Evolutionary conservation across 2,888 invertebrate species (phyloP).

Genomic region (Stratiomys singularior): DNA sequence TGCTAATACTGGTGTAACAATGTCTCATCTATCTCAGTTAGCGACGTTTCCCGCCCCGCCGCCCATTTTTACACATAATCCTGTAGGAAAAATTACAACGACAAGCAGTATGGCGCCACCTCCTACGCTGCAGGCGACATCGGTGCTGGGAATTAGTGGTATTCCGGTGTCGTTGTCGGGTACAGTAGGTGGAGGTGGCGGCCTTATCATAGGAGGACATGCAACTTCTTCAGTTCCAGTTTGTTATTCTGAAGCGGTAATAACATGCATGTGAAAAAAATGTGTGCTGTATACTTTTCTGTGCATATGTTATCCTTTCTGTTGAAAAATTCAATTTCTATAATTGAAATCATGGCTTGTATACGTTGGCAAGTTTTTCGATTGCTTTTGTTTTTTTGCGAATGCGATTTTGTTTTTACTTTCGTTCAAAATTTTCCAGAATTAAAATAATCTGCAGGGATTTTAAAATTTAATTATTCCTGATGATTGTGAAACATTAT

Average conservation of each 20-base stretch:
- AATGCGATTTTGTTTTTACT: no score
- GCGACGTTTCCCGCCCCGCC: slow-evolving; percentile 64
- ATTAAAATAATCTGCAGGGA: no score
- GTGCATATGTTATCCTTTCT: neutral
- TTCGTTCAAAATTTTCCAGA: no score
- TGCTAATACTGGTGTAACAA: slow-evolving; percentile 64
- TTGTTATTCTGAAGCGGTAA: slow-evolving; percentile 63
- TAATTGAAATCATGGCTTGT: neutral
- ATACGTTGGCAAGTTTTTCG: no score
- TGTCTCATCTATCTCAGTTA: slow-evolving; percentile 66
- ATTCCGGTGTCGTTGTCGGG: neutral
- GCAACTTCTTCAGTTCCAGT: slow-evolving; percentile 46
- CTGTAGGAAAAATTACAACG: slow-evolving; percentile 57
- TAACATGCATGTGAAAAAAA: slow-evolving; percentile 54
- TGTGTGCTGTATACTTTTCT: no score
- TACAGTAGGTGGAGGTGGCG: slow-evolving; percentile 43
- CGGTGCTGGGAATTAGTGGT: slow-evolving; percentile 41
- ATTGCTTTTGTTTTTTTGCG: no score
- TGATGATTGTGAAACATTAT: no score
- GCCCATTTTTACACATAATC: slow-evolving; percentile 62
- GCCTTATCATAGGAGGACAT: slow-evolving; percentile 32
- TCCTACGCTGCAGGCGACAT: slow-evolving; percentile 3
- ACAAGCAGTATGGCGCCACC: slow-evolving; percentile 50
- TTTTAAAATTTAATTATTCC: no score
- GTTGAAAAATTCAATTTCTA: neutral